Conservation (phyloP, 2,888 invertebrate species). For the Phytoseiulus persimilis region DNA sequence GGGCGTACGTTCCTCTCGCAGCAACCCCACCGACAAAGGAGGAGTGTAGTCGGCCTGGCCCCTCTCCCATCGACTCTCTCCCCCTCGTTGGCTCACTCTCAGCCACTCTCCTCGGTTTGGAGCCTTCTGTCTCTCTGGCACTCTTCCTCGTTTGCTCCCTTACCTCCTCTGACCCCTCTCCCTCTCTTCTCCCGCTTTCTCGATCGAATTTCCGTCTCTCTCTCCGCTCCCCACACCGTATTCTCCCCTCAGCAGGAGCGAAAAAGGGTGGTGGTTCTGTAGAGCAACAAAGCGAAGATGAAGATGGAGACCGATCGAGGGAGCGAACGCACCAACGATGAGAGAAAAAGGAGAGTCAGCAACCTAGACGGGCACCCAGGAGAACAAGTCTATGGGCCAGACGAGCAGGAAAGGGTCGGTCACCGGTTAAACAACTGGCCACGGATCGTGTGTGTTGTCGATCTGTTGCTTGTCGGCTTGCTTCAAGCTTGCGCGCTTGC, state of each 20-base stretch:
- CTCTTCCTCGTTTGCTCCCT: not conserved
- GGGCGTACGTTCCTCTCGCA: not conserved
- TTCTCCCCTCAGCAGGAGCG: not conserved
- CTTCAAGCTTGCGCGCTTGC: not conserved
- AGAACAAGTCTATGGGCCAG: too few species aligned
- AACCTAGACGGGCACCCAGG: not conserved
- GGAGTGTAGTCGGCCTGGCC: not conserved
- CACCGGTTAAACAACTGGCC: not conserved
- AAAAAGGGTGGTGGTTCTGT: not conserved
- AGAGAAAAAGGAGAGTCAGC: not conserved
- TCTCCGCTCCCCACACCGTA: not conserved
- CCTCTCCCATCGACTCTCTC: not conserved
- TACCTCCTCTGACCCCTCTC: not conserved
- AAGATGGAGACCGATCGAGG: not conserved
- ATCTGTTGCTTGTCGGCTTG: not conserved
- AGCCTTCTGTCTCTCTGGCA: not conserved
- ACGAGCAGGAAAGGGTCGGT: not conserved
- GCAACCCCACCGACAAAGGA: constrained; percentile 5
- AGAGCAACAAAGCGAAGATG: not conserved
- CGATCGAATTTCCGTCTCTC: not conserved
- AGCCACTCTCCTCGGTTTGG: not conserved
- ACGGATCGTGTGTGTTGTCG: not conserved
- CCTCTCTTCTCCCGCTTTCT: not conserved
- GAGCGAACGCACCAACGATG: not conserved
- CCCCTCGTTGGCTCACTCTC: not conserved